Evolutionary conservation across 2,888 invertebrate species (phyloP).

Genomic region (Perizoma flavofasciatum): DNA sequence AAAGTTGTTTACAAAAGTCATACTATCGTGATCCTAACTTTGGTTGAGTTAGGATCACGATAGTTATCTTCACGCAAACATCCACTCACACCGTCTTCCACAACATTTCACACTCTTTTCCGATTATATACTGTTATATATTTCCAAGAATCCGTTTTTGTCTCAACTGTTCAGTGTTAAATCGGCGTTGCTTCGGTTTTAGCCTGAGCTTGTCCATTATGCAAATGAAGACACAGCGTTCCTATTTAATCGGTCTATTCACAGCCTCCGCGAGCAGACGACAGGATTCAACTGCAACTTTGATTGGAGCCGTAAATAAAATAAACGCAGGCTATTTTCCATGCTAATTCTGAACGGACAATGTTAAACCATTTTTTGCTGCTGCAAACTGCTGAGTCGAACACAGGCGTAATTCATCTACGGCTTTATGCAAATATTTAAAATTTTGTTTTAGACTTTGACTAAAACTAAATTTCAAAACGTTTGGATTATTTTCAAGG

Average conservation of each 20-base stretch:
- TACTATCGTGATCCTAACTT: constrained; percentile 25
- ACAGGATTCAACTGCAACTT: constrained; percentile 53
- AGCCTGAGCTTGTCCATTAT: constrained; percentile 67
- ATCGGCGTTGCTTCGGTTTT: constrained; percentile 55
- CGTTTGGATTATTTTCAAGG: too few relatives aligned
- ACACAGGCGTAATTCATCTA: not conserved
- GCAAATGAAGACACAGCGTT: constrained; percentile 67
- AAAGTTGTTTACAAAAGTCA: constrained; percentile 23
- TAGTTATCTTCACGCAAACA: constrained; percentile 25
- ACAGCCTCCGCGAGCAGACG: constrained; percentile 49
- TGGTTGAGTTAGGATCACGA: too few relatives aligned
- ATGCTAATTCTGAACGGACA: constrained; percentile 40
- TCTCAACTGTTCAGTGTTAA: constrained; percentile 45
- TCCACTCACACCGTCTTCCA: constrained; percentile 1
- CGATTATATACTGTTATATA: constrained; percentile 57
- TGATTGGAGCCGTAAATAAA: constrained; percentile 50
- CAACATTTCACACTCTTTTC: constrained; percentile 42
- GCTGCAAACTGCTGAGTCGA: constrained; percentile 28
- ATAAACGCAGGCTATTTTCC: constrained; percentile 43
- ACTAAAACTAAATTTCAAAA: too few relatives aligned
- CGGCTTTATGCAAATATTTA: too few relatives aligned
- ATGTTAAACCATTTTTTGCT: constrained; percentile 24
- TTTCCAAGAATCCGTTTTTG: constrained; percentile 53
- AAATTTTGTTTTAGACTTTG: too few relatives aligned
- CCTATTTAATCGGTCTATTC: constrained; percentile 74